Evolutionary conservation across 2,888 invertebrate genomes (phyloP).

Genomic region (Mystacides longicornis): DNA sequence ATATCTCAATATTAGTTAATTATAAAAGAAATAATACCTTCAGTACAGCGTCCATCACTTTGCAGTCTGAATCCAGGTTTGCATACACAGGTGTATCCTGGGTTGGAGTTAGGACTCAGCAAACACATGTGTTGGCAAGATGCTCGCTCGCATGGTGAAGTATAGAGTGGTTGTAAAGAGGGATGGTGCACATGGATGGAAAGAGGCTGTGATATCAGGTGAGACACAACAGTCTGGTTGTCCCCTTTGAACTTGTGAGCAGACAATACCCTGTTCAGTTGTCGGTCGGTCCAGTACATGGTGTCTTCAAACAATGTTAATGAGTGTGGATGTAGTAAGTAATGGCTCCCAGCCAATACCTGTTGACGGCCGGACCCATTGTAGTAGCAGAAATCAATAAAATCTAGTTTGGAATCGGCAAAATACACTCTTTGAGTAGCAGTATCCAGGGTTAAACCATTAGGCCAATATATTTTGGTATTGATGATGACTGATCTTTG

Average conservation of each 20-base stretch:
- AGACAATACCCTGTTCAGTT: slow-evolving; percentile 81
- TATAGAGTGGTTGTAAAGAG: slow-evolving; percentile 75
- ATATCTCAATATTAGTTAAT: background rate
- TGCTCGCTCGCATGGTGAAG: slow-evolving; percentile 67
- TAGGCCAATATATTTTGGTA: slow-evolving; percentile 97
- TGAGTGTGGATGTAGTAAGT: slow-evolving; percentile 91
- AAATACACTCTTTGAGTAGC: slow-evolving; percentile 92
- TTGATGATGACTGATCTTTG: slow-evolving; percentile 77
- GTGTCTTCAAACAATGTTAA: slow-evolving; percentile 93
- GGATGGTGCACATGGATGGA: slow-evolving; percentile 95
- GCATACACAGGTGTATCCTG: slow-evolving; percentile 83
- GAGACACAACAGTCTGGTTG: slow-evolving; percentile 90
- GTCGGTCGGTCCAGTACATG: slow-evolving; percentile 94
- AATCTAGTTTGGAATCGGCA: slow-evolving; percentile 94
- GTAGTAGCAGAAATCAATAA: slow-evolving; percentile 96
- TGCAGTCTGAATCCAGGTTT: slow-evolving; percentile 74
- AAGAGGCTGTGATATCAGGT: slow-evolving; percentile 88
- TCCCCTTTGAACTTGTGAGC: slow-evolving; percentile 88
- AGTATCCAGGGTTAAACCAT: slow-evolving; percentile 92
- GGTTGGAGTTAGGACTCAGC: slow-evolving; percentile 64
- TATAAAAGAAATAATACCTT: slow-evolving; percentile 39
- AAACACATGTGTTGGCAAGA: slow-evolving; percentile 88
- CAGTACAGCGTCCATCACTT: slow-evolving; percentile 63
- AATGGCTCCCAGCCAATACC: slow-evolving; percentile 82
- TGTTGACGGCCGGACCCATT: slow-evolving; percentile 87